A percentile compares a stretch with the other conserved stretches of the same genome.
phyloP scores from a whole-genome alignment of 2,888 invertebrate genomes.

The Alviniconcha strummeri region DNA sequence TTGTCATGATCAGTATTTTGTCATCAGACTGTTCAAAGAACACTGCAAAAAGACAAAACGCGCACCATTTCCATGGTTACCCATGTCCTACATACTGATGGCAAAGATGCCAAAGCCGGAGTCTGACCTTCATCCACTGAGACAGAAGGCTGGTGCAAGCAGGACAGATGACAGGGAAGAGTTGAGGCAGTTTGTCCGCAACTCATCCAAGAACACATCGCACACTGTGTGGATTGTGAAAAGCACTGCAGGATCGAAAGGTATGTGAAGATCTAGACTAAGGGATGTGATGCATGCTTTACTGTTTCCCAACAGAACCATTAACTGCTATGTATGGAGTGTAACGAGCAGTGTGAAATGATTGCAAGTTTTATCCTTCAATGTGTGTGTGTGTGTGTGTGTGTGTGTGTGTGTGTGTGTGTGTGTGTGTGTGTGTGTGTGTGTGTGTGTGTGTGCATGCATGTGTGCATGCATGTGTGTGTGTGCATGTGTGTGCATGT shows the following conservation, averaged over 20 bases:
- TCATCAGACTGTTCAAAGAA: conserved; percentile 41
- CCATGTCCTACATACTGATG: conserved; percentile 53
- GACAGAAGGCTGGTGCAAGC: background rate
- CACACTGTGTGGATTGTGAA: conserved; percentile 58
- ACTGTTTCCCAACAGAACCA: too few species aligned
- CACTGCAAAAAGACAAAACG: conserved; percentile 18
- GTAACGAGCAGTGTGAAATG: too few species aligned
- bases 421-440: too few species aligned
- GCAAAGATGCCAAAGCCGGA: conserved; percentile 33
- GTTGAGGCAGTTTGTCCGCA: conserved; percentile 40
- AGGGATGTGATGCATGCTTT: too few species aligned
- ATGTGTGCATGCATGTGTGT: too few species aligned
- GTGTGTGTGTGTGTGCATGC: too few species aligned
- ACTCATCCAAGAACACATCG: conserved; percentile 2
- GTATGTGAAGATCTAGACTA: conserved; percentile 31
- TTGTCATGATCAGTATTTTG: too few species aligned
- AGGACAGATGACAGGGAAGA: conserved; percentile 52
- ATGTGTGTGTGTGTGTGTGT: background rate
- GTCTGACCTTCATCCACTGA: conserved; percentile 27
- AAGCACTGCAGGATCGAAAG: conserved; percentile 57
- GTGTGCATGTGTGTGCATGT: too few species aligned
- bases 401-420: too few species aligned
- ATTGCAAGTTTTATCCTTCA: background rate
- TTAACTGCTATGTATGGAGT: too few species aligned
- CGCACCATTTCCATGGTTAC: conserved; percentile 48